A percentile compares a stretch with the other conserved stretches of the same genome.
These are phyloP conservation scores for Erinaceus europaeus DNA, from an alignment of 2,113 vertebrate genomes.

Conservation along the genomic window DNA sequence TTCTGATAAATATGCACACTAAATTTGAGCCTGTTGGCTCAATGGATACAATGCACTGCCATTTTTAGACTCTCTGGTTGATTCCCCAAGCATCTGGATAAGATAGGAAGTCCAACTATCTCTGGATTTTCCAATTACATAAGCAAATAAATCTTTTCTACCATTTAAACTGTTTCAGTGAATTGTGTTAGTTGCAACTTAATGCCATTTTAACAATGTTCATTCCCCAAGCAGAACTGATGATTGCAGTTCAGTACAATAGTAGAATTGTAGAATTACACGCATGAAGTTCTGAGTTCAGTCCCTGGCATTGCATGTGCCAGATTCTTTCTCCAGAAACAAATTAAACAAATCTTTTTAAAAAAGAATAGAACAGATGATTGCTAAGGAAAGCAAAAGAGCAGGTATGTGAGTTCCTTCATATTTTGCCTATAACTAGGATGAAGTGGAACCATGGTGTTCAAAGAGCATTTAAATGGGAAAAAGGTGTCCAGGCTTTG, in stretches of 20 bases:
- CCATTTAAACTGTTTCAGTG: neutral
- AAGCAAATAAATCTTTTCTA: neutral
- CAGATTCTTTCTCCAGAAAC: too few species aligned
- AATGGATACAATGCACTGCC: neutral
- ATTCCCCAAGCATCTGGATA: neutral
- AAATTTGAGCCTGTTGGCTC: neutral
- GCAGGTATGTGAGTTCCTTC: neutral
- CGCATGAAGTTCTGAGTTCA: too few species aligned
- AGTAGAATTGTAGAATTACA: too few species aligned
- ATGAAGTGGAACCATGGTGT: neutral
- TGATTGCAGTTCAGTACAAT: too few species aligned
- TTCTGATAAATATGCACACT: neutral
- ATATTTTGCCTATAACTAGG: neutral
- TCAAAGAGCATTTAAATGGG: neutral
- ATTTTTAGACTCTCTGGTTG: neutral
- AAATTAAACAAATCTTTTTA: too few species aligned
- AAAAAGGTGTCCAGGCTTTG: neutral
- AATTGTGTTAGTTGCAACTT: neutral
- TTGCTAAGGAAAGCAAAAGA: neutral
- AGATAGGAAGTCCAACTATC: neutral
- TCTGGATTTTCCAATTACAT: neutral
- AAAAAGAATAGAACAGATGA: neutral
- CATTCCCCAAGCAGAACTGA: neutral
- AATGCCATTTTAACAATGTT: neutral
- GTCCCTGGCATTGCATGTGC: too few species aligned